Base-by-base conservation (phyloP, 2,113 vertebrate species). In the Fulmarus glacialis region DNA sequence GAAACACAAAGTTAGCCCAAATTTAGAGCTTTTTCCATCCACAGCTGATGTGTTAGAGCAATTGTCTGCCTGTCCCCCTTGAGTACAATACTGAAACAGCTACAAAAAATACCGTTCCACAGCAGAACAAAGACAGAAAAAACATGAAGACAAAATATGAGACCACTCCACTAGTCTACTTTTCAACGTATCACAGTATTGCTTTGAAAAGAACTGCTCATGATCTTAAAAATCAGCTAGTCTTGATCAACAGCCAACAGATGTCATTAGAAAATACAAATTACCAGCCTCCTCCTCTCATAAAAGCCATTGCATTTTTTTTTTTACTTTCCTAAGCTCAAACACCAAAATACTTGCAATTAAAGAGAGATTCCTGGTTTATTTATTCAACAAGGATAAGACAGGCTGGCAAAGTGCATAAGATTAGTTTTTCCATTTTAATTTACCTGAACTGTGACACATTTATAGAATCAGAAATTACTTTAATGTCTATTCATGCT, bases 71-170 rank as follows among this genome's bases (percentile, higher is more conserved):
- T 91, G 74, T 90, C 47, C 66, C 83, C 45, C 87, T 83, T 40
- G 47, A 95, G 71, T 58, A 96, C 82, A 96, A 96, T 86, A 62
- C 82, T 91, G 87, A 93, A 96, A 91, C 89, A 94, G 87, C 78
- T 91, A 95, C 71, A 96, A 93, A 95, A 93, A 66, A 79, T 93
- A 93, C 84, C 10, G 4, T 77, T 91, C 53, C 30, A 29, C 36
- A 71, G 71, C 74, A 96, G 96, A 96, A 93, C 84, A 96, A 95
- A 96, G 93, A 60, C 56, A 92, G 83, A 93, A 95, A 95, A 96
- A 50, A 6, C 87, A 95, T 2, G 84, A 81, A 92, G 89, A 91
- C 87, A 87, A 82, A 90, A 82, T 91, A 91, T 15, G 32, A 95
- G 87, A 80, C 62, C 87, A 70, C 59, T 93, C 66, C 74, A 90